These are phyloP conservation scores for Baryphthengus martii DNA, from an alignment of 2,113 vertebrate genomes.

Conservation along the genomic window DNA sequence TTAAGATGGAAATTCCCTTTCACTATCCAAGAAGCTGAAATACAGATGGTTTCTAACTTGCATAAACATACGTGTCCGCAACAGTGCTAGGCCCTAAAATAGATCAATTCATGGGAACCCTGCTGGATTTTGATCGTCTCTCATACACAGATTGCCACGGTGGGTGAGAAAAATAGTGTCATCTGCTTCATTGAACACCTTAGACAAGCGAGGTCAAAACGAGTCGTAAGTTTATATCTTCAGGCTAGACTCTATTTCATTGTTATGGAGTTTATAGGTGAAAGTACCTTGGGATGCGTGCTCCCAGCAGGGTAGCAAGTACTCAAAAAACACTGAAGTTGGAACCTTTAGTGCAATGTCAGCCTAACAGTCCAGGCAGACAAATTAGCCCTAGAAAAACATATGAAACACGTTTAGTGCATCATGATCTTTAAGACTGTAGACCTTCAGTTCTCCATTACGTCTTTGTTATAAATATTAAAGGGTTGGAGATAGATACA, in stretches of 20 bases:
- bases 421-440: not conserved
- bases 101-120: not conserved
- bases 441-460: not conserved
- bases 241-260: not conserved
- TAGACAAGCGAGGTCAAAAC: not conserved
- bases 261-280: not conserved
- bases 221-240: not conserved
- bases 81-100: not conserved
- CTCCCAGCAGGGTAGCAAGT: not conserved
- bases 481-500: not conserved
- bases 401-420: not conserved
- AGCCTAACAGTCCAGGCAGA: not conserved
- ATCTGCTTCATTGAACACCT: not conserved
- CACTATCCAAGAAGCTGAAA: not conserved
- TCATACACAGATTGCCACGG: not conserved
- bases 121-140: not conserved
- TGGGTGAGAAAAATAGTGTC: not conserved
- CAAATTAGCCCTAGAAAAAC: not conserved
- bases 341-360: not conserved
- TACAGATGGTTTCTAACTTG: not conserved
- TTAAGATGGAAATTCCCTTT: not conserved
- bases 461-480: not conserved
- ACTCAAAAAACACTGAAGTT: not conserved
- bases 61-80: not conserved
- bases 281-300: not conserved